Conservation (phyloP, 1,140 invertebrate genomes). For the Nasonia longicornis region DNA sequence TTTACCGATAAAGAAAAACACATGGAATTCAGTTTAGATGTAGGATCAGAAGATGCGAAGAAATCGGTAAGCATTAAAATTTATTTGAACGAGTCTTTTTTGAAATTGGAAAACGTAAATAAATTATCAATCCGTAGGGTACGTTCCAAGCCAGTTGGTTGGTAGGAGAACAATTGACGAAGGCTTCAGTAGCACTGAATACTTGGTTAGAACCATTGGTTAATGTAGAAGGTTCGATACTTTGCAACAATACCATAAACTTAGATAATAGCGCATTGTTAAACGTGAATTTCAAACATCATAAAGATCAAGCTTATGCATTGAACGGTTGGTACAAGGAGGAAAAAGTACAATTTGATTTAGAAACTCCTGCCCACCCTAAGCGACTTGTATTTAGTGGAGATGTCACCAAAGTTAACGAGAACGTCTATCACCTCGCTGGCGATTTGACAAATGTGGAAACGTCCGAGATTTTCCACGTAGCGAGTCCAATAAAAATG, state of each 20-base stretch:
- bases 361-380: constrained; percentile 51
- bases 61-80: constrained; percentile 32
- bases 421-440: constrained; percentile 49
- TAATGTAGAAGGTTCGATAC: constrained; percentile 65
- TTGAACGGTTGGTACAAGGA: constrained; percentile 51
- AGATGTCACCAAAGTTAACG: constrained; percentile 46
- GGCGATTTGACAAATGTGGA: constrained; percentile 57
- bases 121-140: constrained; percentile 55
- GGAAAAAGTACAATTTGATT: constrained; percentile 48
- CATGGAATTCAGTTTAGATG: constrained; percentile 62
- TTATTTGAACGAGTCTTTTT: not conserved
- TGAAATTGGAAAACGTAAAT: not conserved
- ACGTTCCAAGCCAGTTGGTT: constrained; percentile 70
- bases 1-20: constrained; percentile 74
- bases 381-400: constrained; percentile 55
- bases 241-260: constrained; percentile 62
- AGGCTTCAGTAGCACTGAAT: constrained; percentile 65
- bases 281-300: constrained; percentile 51
- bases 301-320: constrained; percentile 52
- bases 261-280: constrained; percentile 53
- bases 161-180: constrained; percentile 65
- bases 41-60: constrained; percentile 45
- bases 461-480: constrained; percentile 40
- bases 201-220: constrained; percentile 69
- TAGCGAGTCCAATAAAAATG: constrained; percentile 45